phyloP scores from a whole-genome alignment of 2,888 invertebrate genomes.

The Leucoma salicis region DNA sequence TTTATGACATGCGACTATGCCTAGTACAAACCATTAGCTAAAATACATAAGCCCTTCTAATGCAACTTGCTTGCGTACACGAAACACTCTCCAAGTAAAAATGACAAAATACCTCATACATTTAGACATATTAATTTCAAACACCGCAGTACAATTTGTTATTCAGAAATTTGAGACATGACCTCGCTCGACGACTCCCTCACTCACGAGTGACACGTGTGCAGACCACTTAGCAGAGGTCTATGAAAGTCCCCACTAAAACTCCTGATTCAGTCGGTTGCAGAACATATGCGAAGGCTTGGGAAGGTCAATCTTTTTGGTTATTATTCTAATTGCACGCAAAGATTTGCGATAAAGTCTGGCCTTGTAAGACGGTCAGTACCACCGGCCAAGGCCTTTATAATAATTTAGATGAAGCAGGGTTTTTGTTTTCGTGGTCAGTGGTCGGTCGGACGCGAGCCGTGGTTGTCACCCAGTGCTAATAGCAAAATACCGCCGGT shows the following conservation, averaged over 20 bases:
- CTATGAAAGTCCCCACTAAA: constrained; percentile 28
- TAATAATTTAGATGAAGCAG: constrained; percentile 60
- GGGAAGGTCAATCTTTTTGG: constrained; percentile 41
- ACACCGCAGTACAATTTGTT: constrained; percentile 75
- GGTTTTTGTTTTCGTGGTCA: constrained; percentile 59
- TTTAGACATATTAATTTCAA: constrained; percentile 67
- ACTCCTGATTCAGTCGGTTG: constrained; percentile 34
- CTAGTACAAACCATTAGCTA: constrained; percentile 4
- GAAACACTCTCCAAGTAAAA: constrained; percentile 38
- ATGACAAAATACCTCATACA: constrained; percentile 54
- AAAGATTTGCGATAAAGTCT: constrained; percentile 55
- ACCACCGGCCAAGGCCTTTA: constrained; percentile 65
- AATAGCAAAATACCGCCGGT: constrained; percentile 63
- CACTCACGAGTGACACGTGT: constrained; percentile 49
- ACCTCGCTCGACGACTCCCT: constrained; percentile 61
- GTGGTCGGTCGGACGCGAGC: constrained; percentile 53
- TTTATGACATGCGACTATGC: constrained; percentile 1
- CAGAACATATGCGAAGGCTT: constrained; percentile 36
- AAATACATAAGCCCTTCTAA: constrained; percentile 16
- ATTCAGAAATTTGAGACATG: constrained; percentile 76
- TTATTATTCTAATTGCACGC: constrained; percentile 63
- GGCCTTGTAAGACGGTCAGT: constrained; percentile 72
- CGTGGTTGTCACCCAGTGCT: constrained; percentile 40
- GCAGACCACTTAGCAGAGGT: constrained; percentile 40
- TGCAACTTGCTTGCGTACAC: constrained; percentile 37